Percentiles rank a stretch among this genome's conserved stretches.
Evolutionary conservation across 2,797 vertebrate species (phyloP).

Genomic region (Ctenopoma multispine): DNA sequence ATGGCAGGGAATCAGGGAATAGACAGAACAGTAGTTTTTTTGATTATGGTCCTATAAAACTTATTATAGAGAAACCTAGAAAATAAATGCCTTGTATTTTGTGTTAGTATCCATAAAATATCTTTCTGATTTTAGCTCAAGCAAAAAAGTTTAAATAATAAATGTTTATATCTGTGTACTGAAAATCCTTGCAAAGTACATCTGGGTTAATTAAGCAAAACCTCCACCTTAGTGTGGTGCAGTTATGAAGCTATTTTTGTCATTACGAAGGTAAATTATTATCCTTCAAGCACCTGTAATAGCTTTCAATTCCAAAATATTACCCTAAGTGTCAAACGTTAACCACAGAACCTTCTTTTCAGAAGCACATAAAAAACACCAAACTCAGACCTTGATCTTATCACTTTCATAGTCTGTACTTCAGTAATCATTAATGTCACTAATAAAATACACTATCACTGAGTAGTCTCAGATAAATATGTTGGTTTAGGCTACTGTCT

Average conservation of each 20-base stretch:
- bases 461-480: conserved; percentile 5
- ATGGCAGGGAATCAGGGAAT: background rate
- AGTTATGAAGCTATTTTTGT: conserved; percentile 56
- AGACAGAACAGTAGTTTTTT: background rate
- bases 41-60: background rate
- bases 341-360: conserved; percentile 36
- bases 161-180: background rate
- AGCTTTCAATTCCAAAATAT: conserved; percentile 66
- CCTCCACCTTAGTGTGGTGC: conserved; percentile 40
- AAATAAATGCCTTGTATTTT: background rate
- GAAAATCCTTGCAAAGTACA: background rate
- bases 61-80: background rate
- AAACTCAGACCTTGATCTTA: conserved; percentile 22
- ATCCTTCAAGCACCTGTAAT: conserved; percentile 49
- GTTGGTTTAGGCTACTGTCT: background rate
- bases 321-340: conserved; percentile 63
- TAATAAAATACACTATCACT: conserved; percentile 31
- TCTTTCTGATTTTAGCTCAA: background rate
- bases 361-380: conserved; percentile 6
- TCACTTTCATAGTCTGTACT: conserved; percentile 3
- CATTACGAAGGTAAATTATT: conserved; percentile 76
- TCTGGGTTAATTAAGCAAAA: conserved; percentile 56
- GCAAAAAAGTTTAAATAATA: too few species aligned
- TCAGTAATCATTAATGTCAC: background rate
- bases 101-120: background rate